Percentiles rank a stretch among this genome's conserved stretches.
These are phyloP conservation scores for Ceratina japonica DNA, from an alignment of 1,140 invertebrate species.

Conservation along the genomic window DNA sequence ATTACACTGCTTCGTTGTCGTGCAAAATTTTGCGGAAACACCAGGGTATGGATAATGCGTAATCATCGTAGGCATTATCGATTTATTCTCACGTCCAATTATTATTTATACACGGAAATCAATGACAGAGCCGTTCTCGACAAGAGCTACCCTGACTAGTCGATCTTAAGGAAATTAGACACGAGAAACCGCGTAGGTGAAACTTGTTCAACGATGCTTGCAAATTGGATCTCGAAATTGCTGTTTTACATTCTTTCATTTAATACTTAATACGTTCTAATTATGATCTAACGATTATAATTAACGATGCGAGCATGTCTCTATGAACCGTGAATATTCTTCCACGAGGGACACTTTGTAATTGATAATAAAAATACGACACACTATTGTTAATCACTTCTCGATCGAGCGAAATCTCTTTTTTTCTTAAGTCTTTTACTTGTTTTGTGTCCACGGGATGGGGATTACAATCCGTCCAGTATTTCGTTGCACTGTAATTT, in stretches of 20 bases:
- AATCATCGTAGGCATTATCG: background rate
- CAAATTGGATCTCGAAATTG: constrained; percentile 10
- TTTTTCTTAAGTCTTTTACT: constrained; percentile 27
- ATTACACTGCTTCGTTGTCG: background rate
- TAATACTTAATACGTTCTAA: constrained; percentile 8
- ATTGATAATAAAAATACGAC: constrained; percentile 19
- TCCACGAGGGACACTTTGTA: constrained; percentile 5
- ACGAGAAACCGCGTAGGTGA: background rate
- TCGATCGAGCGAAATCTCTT: constrained; percentile 27
- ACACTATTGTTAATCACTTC: constrained; percentile 18
- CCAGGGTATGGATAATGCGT: no score
- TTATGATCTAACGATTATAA: background rate
- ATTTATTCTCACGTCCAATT: background rate
- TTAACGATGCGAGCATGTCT: background rate
- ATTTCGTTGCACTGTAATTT: constrained; percentile 72
- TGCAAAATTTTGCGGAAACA: background rate
- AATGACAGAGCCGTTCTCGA: constrained; percentile 11
- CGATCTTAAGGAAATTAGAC: background rate
- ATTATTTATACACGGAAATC: constrained; percentile 24
- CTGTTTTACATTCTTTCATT: background rate
- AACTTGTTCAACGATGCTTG: constrained; percentile 12
- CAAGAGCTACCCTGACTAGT: constrained; percentile 13
- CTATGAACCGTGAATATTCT: constrained; percentile 11
- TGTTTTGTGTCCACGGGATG: constrained; percentile 49
- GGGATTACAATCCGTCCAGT: constrained; percentile 64